Conservation (phyloP, 2,888 invertebrate genomes). For the Diarsia dahlii region DNA sequence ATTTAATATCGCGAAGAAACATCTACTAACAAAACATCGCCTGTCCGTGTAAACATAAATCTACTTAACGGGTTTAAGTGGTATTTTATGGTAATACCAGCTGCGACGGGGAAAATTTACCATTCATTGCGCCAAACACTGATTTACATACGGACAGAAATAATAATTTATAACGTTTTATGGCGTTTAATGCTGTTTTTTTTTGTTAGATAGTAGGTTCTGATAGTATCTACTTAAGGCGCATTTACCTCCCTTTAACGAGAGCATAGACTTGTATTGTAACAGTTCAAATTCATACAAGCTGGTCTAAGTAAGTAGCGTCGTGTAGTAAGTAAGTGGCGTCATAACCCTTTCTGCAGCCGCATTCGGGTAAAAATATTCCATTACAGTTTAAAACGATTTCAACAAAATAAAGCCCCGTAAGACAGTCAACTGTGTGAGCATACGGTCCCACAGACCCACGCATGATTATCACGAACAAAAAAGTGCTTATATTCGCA, state of each 20-base stretch:
- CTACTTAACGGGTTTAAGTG: conserved; percentile 68
- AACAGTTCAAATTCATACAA: neutral
- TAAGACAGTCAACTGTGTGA: conserved; percentile 27
- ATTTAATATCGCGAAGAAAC: conserved; percentile 58
- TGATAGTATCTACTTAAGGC: neutral
- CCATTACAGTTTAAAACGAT: neutral
- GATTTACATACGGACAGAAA: conserved; percentile 60
- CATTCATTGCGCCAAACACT: conserved; percentile 71
- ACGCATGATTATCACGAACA: conserved; percentile 35
- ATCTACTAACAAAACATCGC: conserved; percentile 60
- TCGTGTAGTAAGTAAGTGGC: too few species aligned
- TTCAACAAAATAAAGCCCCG: conserved; percentile 8
- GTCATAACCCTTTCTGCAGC: too few species aligned
- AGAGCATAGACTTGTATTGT: neutral
- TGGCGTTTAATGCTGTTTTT: conserved; percentile 44
- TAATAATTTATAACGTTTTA: conserved; percentile 54
- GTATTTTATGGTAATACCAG: conserved; percentile 73
- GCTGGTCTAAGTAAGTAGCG: too few species aligned
- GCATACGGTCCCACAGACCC: conserved; percentile 9
- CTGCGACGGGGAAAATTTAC: conserved; percentile 68
- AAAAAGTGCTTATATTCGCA: conserved; percentile 52
- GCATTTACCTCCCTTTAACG: too few species aligned
- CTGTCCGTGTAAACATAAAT: conserved; percentile 68
- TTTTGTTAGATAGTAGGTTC: conserved; percentile 26
- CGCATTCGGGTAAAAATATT: neutral